Base-by-base conservation (phyloP, 1,140 invertebrate genomes). In the Dendroctonus ponderosae region DNA sequence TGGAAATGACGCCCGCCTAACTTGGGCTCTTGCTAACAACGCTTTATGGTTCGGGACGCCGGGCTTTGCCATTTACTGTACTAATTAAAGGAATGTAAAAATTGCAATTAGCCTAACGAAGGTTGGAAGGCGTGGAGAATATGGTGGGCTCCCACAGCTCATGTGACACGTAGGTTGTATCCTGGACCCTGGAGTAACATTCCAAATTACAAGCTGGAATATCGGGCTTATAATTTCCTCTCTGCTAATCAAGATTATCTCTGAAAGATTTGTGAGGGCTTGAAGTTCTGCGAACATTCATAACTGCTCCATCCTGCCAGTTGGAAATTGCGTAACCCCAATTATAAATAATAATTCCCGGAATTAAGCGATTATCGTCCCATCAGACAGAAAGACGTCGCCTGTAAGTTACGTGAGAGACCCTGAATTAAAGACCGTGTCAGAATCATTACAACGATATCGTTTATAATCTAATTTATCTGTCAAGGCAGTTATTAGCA, bases 1-100 rank as follows among this genome's bases (percentile, higher is more conserved):
- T 62, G 60, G 60, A 62, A 62, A 53, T 53, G 60, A 62, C 60
- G 60, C 49, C 50, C 60, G 60, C 48, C 60, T 37, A 62, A 62
- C 12, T 48, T 52, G 48, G 49, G 26, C 49, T 53, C 48, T 53
- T 62, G 41, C 60, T 52, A 62, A 62, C 50, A 62, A 62, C 38
- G 39, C 41, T 62, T 62, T 53, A 62, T 26, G 60, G 49, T 62
- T 62, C 49, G 37, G 6, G 43, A 41, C 60, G 49, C 58, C 46
- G 26, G 39, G 48, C 58, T 60, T 60, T 60, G 50, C 39, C 48
- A 12, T 62, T 62, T 53, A 43, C 49, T 62, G 60, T 53, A 48
- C 26, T 53, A 52, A 53, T 62, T 62, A 52, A 46, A 48, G 8
- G 46, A 49, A 40, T n/a, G 44, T 61, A 61, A 61, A 61, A 61